These are phyloP conservation scores for Pachymerium ferrugineum DNA, from an alignment of 2,888 invertebrate genomes.

Conservation along the genomic window DNA sequence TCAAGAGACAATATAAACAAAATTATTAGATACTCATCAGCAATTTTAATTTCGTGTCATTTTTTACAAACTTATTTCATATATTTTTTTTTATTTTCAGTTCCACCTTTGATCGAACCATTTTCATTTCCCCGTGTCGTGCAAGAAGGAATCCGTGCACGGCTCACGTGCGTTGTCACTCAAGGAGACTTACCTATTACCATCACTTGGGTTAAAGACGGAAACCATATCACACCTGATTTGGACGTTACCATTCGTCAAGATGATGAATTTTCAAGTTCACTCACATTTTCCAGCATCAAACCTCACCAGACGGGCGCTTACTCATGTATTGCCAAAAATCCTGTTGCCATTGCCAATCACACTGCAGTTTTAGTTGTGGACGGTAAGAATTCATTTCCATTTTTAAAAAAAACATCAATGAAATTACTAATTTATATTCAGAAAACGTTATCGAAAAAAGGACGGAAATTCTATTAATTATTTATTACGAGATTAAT, in stretches of 20 bases:
- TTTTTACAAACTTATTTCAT: not conserved
- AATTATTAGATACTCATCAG: too few relatives aligned
- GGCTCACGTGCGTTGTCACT: conserved; percentile 36
- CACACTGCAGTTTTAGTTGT: conserved; percentile 35
- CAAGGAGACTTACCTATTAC: conserved; percentile 48
- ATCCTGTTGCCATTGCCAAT: conserved; percentile 35
- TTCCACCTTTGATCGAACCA: conserved; percentile 36
- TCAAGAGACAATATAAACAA: too few relatives aligned
- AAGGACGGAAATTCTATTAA: too few relatives aligned
- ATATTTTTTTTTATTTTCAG: conserved; percentile 2
- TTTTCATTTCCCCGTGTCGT: conserved; percentile 36
- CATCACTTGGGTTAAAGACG: conserved; percentile 49
- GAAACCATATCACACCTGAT: conserved; percentile 38
- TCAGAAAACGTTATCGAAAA: too few relatives aligned
- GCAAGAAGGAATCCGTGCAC: conserved; percentile 36
- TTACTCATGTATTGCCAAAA: conserved; percentile 36
- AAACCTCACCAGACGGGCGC: conserved; percentile 33
- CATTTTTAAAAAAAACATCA: too few relatives aligned
- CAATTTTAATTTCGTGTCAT: not conserved
- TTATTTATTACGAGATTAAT: too few relatives aligned
- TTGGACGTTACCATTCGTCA: conserved; percentile 35
- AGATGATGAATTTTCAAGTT: conserved; percentile 36
- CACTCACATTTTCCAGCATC: conserved; percentile 36
- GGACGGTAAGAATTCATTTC: conserved; percentile 31
- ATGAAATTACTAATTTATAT: too few relatives aligned